Evolutionary conservation across 2,888 invertebrate genomes (phyloP), one percentile per base, ranked within the genome.

Genomic region (Halictus quadricinctus): DNA sequence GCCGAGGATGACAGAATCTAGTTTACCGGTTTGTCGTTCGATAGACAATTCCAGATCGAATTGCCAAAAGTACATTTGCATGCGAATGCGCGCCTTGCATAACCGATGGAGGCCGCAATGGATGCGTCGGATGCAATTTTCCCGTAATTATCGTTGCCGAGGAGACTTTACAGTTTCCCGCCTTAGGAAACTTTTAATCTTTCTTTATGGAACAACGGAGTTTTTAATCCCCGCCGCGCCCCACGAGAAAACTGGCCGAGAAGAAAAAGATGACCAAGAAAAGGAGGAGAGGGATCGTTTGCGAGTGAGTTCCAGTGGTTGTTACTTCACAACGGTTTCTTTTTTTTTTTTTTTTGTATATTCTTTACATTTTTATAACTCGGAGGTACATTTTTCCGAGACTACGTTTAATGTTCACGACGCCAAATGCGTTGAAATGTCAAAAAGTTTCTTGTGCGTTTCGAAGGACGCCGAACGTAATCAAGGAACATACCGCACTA

Each of bases 361-460:
- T 72, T 78, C 29, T 83, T 72, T 72, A 83, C 79, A 84, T 84
- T 84, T 64, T 79, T 72, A 75, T 72, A 83, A 83, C 79, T 79
- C 41, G 46, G 75, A 74, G 84, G 64, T 84, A 84, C 79, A 84
- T 76, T 29, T 75, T 25, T 72, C 60, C 41, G n/a, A 36, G 60
- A 76, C 58, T 41, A 50, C 41, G 58, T 77, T 74, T 72, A 73
- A 77, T 43, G 29, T 50, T 18, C 74, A 64, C 73, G 60, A 64
- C 75, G 72, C 48, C 78, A 41, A 41, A 79, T 58, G 36, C 72
- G 36, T 79, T 72, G 43, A 48, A 46, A 79, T 69, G 69, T 72
- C 75, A 83, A 76, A 83, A 83, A 74, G 50, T 36, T 82, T 79
- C 54, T 81, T 79, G 84, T 84, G 84, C 84, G 84, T 79, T 84